A percentile compares a stretch with the other conserved stretches of the same genome.
Evolutionary conservation across 1,140 invertebrate genomes (phyloP).

Genomic region (Plectus sambesii): DNA sequence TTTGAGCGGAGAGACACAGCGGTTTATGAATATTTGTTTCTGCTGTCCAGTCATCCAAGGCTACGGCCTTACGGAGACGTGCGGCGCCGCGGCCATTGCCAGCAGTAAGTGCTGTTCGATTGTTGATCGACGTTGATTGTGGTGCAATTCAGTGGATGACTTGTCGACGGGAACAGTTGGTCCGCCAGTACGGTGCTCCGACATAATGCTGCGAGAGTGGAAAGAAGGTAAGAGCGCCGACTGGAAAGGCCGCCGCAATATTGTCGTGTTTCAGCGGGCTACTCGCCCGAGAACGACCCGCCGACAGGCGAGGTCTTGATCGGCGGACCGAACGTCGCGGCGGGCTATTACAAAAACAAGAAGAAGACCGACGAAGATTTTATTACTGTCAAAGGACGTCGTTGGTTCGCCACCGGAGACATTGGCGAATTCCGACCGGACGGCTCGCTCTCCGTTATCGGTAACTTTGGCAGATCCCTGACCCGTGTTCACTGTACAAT

Average conservation of each 20-base stretch:
- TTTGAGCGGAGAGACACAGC: conserved; percentile 83
- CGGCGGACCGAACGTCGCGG: conserved; percentile 73
- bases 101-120: conserved; percentile 54
- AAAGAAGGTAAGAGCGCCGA: conserved; percentile 61
- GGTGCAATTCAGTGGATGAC: conserved; percentile 51
- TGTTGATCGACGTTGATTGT: conserved; percentile 25
- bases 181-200: conserved; percentile 68
- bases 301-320: conserved; percentile 85
- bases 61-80: conserved; percentile 93
- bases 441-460: conserved; percentile 89
- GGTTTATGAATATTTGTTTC: conserved; percentile 81
- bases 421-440: conserved; percentile 82
- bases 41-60: conserved; percentile 81
- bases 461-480: conserved; percentile 51
- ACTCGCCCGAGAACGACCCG: conserved; percentile 74
- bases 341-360: conserved; percentile 83
- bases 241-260: background rate
- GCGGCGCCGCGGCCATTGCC: conserved; percentile 78
- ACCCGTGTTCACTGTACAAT: background rate
- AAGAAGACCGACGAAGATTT: conserved; percentile 84
- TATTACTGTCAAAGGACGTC: conserved; percentile 62
- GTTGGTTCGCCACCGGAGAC: conserved; percentile 91
- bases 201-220: conserved; percentile 81
- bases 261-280: conserved; percentile 52
- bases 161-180: conserved; percentile 71